Evolutionary conservation across 53 echinoderm and acorn worm genomes (phyloP).

Genomic region (Astropecten irregularis): DNA sequence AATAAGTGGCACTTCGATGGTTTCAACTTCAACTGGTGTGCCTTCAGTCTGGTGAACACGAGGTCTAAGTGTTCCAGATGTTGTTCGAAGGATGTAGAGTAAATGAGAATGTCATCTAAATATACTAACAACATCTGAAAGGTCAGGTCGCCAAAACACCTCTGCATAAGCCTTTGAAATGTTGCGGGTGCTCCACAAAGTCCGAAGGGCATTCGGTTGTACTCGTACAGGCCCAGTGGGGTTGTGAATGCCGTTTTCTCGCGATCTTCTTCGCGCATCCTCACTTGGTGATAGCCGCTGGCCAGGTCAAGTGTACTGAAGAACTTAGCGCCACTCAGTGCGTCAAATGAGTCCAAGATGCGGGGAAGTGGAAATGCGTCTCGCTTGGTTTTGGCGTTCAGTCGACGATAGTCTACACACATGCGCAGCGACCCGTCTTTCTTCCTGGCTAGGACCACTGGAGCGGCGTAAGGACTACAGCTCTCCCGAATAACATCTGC

Average conservation of each 20-base stretch:
- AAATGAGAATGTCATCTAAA: constrained; percentile 29
- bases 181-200: constrained; percentile 12
- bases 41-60: constrained; percentile 4
- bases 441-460: constrained; percentile 48
- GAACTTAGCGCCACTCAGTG: constrained; percentile 58
- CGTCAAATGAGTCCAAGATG: constrained; percentile 31
- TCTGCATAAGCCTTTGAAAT: constrained; percentile 16
- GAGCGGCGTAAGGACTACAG: constrained; percentile 54
- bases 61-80: background rate
- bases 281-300: constrained; percentile 12
- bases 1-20: constrained; percentile 38
- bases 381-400: background rate
- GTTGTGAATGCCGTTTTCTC: constrained; percentile 10
- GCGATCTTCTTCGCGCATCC: background rate
- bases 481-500: constrained; percentile 47
- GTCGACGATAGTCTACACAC: constrained; percentile 5
- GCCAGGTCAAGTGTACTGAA: constrained; percentile 66
- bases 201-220: constrained; percentile 1
- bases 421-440: constrained; percentile 35
- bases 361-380: constrained; percentile 13
- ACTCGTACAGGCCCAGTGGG: background rate
- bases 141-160: background rate
- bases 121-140: constrained; percentile 10
- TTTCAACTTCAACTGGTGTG: constrained; percentile 13
- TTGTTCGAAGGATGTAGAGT: constrained; percentile 28